Percentiles rank a stretch among this genome's conserved stretches.
Conservation (phyloP, 2,888 invertebrate genomes). For the Netelia melanura region DNA sequence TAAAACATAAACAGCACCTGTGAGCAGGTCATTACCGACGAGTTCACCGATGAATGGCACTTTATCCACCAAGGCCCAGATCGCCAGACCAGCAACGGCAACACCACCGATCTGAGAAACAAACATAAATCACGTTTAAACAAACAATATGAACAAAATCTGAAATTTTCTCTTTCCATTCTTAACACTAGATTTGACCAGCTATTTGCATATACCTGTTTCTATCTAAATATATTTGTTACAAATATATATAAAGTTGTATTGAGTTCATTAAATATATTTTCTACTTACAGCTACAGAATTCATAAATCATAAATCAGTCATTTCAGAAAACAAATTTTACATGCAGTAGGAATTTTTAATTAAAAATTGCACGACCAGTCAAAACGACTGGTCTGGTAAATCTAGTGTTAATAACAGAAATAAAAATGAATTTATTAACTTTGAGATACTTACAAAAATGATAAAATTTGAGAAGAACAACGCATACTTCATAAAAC, state of each 20-base stretch:
- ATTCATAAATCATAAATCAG: no score
- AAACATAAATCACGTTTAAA: background rate
- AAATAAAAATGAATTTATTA: background rate
- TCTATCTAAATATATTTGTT: no score
- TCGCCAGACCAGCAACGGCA: slow-evolving; percentile 91
- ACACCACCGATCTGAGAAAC: slow-evolving; percentile 91
- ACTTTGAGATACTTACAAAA: slow-evolving; percentile 89
- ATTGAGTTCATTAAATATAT: no score
- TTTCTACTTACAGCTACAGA: no score
- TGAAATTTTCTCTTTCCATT: background rate
- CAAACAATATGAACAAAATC: background rate
- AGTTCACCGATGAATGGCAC: slow-evolving; percentile 92
- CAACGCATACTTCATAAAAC: slow-evolving; percentile 94
- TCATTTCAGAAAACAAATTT: no score
- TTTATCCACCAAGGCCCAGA: slow-evolving; percentile 94
- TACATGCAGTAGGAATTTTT: no score
- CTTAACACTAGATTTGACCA: background rate
- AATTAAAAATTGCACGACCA: no score
- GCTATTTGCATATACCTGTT: no score
- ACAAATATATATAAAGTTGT: no score
- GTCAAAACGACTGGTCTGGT: no score
- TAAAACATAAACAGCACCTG: slow-evolving; percentile 94
- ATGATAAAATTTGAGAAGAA: slow-evolving; percentile 94
- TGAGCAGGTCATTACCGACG: slow-evolving; percentile 94
- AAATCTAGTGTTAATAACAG: background rate